A percentile compares a stretch with the other conserved stretches of the same genome.
Conservation (phyloP, 2,888 invertebrate genomes). For the Orthosia cruda region DNA sequence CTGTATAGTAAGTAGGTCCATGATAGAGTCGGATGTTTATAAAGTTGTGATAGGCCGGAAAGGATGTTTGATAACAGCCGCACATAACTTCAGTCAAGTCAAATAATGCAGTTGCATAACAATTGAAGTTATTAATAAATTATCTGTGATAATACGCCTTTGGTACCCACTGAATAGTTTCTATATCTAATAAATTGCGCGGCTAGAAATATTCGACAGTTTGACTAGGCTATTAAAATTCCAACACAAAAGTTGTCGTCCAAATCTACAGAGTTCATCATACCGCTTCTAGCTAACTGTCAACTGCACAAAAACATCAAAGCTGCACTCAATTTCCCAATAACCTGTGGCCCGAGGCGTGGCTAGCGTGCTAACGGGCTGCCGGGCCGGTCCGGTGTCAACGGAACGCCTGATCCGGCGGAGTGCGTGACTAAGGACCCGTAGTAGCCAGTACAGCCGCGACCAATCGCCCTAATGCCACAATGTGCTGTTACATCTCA, state of each 20-base stretch:
- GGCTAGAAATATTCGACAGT: not conserved
- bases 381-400: conserved; percentile 44
- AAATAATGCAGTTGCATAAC: conserved; percentile 16
- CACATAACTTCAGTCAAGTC: conserved; percentile 33
- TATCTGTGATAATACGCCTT: not conserved
- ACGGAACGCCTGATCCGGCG: conserved; percentile 50
- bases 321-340: conserved; percentile 61
- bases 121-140: not conserved
- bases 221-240: not conserved
- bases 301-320: conserved; percentile 54
- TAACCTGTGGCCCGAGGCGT: conserved; percentile 64
- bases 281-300: conserved; percentile 58
- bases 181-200: not conserved
- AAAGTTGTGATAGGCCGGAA: conserved; percentile 12
- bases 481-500: conserved; percentile 59
- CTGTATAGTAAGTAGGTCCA: not conserved
- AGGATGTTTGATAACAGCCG: conserved; percentile 44
- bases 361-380: conserved; percentile 59
- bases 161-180: not conserved
- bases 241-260: not conserved
- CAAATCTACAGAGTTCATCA: conserved; percentile 48
- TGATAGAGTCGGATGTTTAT: conserved; percentile 19
- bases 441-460: conserved; percentile 49
- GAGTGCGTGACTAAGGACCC: conserved; percentile 67
- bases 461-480: conserved; percentile 71